Evolutionary conservation across 2,888 invertebrate species (phyloP), one percentile per base, ranked within the genome.

Genomic region (Hypomecis punctinalis): DNA sequence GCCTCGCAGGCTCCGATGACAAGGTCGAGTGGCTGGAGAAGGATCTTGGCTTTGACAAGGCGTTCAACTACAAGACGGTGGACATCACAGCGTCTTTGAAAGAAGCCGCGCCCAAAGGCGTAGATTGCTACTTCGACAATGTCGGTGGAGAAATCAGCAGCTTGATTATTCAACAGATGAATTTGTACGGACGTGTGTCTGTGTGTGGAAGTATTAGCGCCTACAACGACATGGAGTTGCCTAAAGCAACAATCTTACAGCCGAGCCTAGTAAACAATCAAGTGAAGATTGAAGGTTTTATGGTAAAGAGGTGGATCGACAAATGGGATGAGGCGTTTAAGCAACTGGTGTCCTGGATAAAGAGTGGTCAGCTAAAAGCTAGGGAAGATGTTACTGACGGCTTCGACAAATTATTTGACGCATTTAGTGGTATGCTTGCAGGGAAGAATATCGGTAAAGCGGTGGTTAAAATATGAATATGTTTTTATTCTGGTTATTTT

Each of bases 61-160:
- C 94, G 2, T 94, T 95, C 70, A 97, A 97, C 87, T 97, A 97
- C 83, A 97, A 96, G 82, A 95, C 75, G 83, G 93, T 84, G 5
- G 83, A 95, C 74, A 73, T 95, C 11, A 76, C 81, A 0, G 78
- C 89, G 49, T 94, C 93, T n/a, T 83, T 97, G 10, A 93, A 93
- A 64, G 89, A 94, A 82, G 93, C 92, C 47, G 88, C 72, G 2
- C 70, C 72, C 1, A 65, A 69, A 11, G 72, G 72, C 0, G 70
- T 96, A 0, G 96, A 97, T 77, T 95, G 96, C 77, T 96, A 95
- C 78, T 96, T 96, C 78, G 96, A 97, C 78, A 96, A 96, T 81
- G 96, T 96, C 5, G 96, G 95, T 11, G 96, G 96, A 3, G 94
- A 94, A 63, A 88, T 95, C 11, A 94, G 95, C 57, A 93, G 93